Conservation (phyloP, 2,797 vertebrate genomes). For the Sciurus vulgaris region DNA sequence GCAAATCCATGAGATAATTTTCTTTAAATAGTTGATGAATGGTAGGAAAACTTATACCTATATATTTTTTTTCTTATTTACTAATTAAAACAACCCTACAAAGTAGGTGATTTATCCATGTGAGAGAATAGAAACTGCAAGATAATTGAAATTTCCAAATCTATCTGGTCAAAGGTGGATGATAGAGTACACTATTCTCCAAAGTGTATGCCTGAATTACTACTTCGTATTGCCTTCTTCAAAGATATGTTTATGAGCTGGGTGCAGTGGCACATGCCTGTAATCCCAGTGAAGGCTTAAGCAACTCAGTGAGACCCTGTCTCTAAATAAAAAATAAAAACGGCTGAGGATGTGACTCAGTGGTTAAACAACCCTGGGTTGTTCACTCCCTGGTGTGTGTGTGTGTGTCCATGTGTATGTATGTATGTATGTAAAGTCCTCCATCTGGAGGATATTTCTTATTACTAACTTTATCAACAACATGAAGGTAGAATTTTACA, state of each 20-base stretch:
- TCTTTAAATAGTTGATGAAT: background rate
- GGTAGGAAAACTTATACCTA: background rate
- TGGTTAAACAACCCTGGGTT: too few species aligned
- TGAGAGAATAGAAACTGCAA: background rate
- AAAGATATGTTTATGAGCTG: background rate
- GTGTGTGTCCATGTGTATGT: too few species aligned
- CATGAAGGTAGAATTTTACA: background rate
- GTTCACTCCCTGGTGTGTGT: too few species aligned
- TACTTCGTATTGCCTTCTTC: background rate
- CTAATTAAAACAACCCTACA: background rate
- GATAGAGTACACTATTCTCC: background rate
- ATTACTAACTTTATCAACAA: slow-evolving; percentile 15
- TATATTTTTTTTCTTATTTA: background rate
- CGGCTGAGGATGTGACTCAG: too few species aligned
- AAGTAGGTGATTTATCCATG: background rate
- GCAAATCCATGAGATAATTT: background rate
- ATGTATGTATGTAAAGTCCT: too few species aligned
- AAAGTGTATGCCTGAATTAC: background rate
- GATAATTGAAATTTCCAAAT: background rate
- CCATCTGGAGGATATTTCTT: background rate
- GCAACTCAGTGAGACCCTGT: too few species aligned
- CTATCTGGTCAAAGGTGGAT: background rate
- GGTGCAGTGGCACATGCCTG: too few species aligned
- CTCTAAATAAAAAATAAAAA: too few species aligned
- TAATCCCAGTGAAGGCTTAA: too few species aligned